Evolutionary conservation across 2,888 invertebrate species (phyloP), one percentile per base, ranked within the genome.

Genomic region (Drosophila prostipennis): DNA sequence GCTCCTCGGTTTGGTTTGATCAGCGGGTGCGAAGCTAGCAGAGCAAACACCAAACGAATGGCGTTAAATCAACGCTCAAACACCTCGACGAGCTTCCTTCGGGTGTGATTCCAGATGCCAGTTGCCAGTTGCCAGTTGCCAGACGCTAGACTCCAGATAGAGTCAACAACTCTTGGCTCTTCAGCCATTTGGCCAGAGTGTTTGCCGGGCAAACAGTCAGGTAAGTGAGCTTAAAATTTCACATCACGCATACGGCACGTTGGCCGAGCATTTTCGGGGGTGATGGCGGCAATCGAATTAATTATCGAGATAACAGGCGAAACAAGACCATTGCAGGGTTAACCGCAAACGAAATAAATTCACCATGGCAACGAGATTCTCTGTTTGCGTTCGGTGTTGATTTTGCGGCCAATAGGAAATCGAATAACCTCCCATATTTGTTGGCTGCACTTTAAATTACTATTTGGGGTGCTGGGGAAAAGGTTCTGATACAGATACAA

Each of bases 211-310:
- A 63, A 69, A 40, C 57, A 78, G 34, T 16, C 23, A 13, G 39
- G 39, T 57, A 56, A 56, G 48, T 45, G 43, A 69, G 56, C 70
- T 70, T 52, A 32, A 70, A 32, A 57, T 52, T 69, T 26, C 59
- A 67, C 61, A 76, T 72, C 51, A 63, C 68, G 63, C 63, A 80
- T 80, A 78, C 80, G 78, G 65, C 72, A 26, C 51, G 46, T 69
- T 55, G 58, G 46, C 29, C 42, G 11, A 16, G 14, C 52, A 58
- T 26, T 65, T 65, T 43, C 48, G 48, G 36, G 54, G 16, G 54
- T 26, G 26, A 26, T 43, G 34, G 34, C 37, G 43, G 56, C 57
- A 49, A 42, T 67, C 65, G 49, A 68, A 68, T 68, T 51, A 68
- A 69, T 68, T 68, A 68, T 68, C 42, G 69, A 56, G 56, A 68